Evolutionary conservation across 2,113 vertebrate genomes (phyloP).

Genomic region (Tympanuchus pallidicinctus): DNA sequence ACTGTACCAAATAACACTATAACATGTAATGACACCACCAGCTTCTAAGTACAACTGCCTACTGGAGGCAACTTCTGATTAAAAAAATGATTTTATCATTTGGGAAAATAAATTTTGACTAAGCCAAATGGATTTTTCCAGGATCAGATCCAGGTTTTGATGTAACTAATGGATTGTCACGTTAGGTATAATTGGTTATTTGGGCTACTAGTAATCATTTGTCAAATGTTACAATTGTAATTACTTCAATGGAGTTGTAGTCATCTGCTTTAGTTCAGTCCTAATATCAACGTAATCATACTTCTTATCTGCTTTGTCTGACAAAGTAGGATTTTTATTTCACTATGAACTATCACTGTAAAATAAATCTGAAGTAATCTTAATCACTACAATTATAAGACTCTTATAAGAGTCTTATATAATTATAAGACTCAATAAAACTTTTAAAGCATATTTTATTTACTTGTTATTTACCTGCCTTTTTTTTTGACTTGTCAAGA

Average conservation of each 20-base stretch:
- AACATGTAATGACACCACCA: background rate
- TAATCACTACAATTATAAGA: background rate
- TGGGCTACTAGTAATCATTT: background rate
- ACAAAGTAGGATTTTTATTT: background rate
- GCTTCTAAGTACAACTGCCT: background rate
- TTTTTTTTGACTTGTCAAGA: background rate
- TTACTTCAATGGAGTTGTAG: background rate
- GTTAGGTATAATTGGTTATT: background rate
- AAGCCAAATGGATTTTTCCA: background rate
- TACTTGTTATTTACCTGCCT: background rate
- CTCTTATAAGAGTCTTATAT: no score
- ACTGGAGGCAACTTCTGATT: background rate
- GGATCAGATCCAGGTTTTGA: background rate
- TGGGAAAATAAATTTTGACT: background rate
- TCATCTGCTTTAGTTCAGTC: background rate
- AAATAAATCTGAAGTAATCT: background rate
- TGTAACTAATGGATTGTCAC: background rate
- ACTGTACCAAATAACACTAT: background rate
- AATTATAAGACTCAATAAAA: background rate
- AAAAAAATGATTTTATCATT: background rate
- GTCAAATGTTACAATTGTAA: background rate
- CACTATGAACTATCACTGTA: background rate
- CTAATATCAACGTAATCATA: background rate
- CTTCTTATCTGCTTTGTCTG: background rate
- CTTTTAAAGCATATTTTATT: no score